These are phyloP conservation scores for Lepidostoma basale DNA, from an alignment of 1,140 invertebrate genomes.

Conservation along the genomic window DNA sequence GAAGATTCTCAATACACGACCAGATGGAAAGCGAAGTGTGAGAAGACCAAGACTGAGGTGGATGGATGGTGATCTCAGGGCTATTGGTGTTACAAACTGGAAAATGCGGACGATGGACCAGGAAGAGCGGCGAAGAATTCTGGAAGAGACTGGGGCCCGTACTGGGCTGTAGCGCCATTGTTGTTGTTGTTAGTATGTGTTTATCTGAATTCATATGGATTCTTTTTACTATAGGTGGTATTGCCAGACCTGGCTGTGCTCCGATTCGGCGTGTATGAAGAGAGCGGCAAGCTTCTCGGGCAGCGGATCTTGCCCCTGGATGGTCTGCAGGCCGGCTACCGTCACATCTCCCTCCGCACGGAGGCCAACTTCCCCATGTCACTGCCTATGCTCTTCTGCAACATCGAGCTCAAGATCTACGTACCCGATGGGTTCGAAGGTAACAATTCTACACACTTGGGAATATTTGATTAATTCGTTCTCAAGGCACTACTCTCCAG, in stretches of 20 bases:
- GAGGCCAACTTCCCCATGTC: constrained; percentile 99
- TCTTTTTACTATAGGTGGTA: constrained; percentile 72
- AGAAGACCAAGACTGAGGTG: no score
- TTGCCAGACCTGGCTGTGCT: constrained; percentile 97
- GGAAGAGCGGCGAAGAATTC: no score
- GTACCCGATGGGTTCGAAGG: constrained; percentile 98
- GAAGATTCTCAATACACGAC: no score
- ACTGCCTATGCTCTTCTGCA: constrained; percentile 97
- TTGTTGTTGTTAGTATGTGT: no score
- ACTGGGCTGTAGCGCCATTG: no score
- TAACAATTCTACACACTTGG: constrained; percentile 50
- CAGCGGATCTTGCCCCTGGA: constrained; percentile 97
- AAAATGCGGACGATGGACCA: no score
- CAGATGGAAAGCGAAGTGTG: no score
- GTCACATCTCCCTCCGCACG: constrained; percentile 96
- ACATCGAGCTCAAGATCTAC: constrained; percentile 99
- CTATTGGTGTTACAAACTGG: no score
- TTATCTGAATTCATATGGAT: no score
- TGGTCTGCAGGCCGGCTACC: constrained; percentile 95
- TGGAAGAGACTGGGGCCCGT: no score
- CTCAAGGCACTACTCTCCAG: no score
- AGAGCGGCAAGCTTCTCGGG: constrained; percentile 95
- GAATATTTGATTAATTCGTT: constrained; percentile 18
- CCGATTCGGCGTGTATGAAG: constrained; percentile 98
- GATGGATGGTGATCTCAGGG: no score